Evolutionary conservation across 2,113 vertebrate genomes (phyloP), one percentile per base, ranked within the genome.

Genomic region (Elanus axillaris): DNA sequence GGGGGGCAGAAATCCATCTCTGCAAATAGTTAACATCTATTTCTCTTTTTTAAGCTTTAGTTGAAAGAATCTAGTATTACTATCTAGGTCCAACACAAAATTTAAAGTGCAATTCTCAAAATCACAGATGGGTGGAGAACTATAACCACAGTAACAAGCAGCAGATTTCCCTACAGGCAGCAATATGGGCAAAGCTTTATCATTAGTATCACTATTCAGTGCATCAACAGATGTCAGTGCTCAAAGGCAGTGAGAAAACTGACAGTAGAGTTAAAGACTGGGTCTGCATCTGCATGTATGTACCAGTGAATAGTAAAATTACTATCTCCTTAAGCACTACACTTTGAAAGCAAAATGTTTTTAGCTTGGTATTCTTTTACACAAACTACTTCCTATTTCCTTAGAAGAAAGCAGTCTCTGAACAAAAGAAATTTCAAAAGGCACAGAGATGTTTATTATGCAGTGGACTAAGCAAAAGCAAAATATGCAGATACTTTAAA

Each of bases 81-180:
- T 94, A 14, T 48, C 25, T 22, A 87, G n/a, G 42, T 86, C 59
- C 45, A 52, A 60, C 9, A 63, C 21, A 29, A 67, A 96, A 92
- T 29, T 23, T 75, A 4, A 84, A 96, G 87, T 98, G 98, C 91
- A 98, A 88, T 98, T 98, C 98, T 97, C 93, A 84, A 84, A 95
- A 94, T 94, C 96, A 96, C 98, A 98, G 98, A 97, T 97, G 98
- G 98, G 98, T 98, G 98, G 98, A 98, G 98, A 98, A 93, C 98
- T 98, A 91, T 58, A 94, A 97, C 98, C 98, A 97, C 86, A 83
- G 94, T 97, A 98, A 89, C 84, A 90, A 94, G 94, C 63, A 67
- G 78, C 58, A 59, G 26, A 86, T 83, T 72, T 97, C 63, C 56
- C 86, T 81, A 59, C 78, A 86, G 75, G 50, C 42, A 93, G 64